Conservation (phyloP, 2,113 vertebrate genomes). For the Callopanchax toddi region DNA sequence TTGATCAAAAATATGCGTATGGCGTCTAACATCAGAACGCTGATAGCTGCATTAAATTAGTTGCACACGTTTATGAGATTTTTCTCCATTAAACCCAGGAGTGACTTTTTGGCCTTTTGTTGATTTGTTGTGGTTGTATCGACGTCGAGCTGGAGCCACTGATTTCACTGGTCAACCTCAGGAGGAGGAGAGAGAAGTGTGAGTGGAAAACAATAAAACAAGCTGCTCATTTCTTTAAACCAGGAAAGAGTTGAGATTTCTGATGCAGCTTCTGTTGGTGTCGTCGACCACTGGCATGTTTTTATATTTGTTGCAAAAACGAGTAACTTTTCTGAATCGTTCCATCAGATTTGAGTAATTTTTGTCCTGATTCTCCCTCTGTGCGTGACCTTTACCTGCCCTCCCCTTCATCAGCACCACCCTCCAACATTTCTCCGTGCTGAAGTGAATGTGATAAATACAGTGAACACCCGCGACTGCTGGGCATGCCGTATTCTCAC, state of each 20-base stretch:
- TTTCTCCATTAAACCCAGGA: not conserved
- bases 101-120: not conserved
- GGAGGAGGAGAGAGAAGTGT: too few relatives aligned
- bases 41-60: not conserved
- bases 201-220: too few relatives aligned
- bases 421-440: conserved; percentile 12
- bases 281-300: too few relatives aligned
- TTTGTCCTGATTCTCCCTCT: not conserved
- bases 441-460: conserved; percentile 18
- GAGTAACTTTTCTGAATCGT: too few relatives aligned
- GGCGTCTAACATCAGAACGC: not conserved
- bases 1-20: too few relatives aligned
- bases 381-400: conserved; percentile 20
- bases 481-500: conserved; percentile 12
- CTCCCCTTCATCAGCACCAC: conserved; percentile 6
- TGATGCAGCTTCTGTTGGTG: not conserved
- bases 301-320: too few relatives aligned
- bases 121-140: not conserved
- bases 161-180: too few relatives aligned
- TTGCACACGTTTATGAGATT: not conserved
- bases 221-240: too few relatives aligned
- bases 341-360: too few relatives aligned
- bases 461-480: conserved; percentile 15
- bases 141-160: not conserved
- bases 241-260: not conserved